Evolutionary conservation across 2,888 invertebrate genomes (phyloP), one percentile per base, ranked within the genome.

Genomic region (Anagyrus pseudococci): DNA sequence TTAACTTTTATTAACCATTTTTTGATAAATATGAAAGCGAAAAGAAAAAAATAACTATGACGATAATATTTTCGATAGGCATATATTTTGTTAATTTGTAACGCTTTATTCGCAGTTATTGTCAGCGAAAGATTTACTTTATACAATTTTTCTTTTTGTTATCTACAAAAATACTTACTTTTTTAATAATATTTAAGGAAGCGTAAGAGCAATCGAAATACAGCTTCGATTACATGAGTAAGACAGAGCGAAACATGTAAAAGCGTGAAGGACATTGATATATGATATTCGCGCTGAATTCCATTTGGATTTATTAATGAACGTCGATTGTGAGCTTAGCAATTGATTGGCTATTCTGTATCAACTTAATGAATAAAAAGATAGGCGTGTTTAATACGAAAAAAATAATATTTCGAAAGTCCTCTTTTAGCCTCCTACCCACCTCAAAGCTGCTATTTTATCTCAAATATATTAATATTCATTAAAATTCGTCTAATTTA

Each of bases 331-430:
- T 75, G 74, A 75, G 75, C 75, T 78, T 78, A 73, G 72, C 73
- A 71, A 73, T 73, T 57, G 73, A 76, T 73, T 70, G 69, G 75
- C 74, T 75, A 76, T 72, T 75, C 72, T 80, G 79, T 80, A 78
- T 77, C 74, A 78, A 68, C 68, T 77, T 74, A 76, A 73, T 80
- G 74, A 80, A 78, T 78, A 79, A 79, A 80, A 29, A 63, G 73
- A 72, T 79, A 79, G 79, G 79, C 78, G 77, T 79, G 77, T 80
- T 79, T 80, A 79, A 76, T 78, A 78, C 69, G 71, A 72, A 68
- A 64, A 67, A 70, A 66, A 67, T n/a, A n/a, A n/a, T n/a, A n/a
- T n/a, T n/a, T n/a, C n/a, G n/a, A n/a, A n/a, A n/a, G n/a, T n/a
- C n/a, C n/a, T n/a, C n/a, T n/a, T n/a, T n/a, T n/a, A n/a, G n/a